phyloP scores from a whole-genome alignment of 2,888 invertebrate species.

The Drosophila mimetica region DNA sequence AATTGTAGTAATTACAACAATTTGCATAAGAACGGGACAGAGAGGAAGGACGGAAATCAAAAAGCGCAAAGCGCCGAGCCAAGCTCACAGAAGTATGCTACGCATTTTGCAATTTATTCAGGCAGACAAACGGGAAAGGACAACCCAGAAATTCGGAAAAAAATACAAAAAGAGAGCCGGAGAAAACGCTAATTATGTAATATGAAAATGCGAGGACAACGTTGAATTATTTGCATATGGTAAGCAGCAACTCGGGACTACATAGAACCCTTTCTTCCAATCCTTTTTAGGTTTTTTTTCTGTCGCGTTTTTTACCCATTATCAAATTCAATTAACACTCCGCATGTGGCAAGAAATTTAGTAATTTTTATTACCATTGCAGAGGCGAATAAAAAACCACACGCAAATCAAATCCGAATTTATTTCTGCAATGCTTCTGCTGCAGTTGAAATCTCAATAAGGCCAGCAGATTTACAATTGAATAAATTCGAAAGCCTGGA shows the following conservation, averaged over 20 bases:
- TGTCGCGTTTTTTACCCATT: constrained; percentile 46
- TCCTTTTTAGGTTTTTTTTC: constrained; percentile 34
- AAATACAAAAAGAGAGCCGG: constrained; percentile 1
- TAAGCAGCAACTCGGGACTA: constrained; percentile 50
- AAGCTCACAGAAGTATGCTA: constrained; percentile 69
- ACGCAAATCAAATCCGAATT: constrained; percentile 20
- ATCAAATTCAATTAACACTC: constrained; percentile 74
- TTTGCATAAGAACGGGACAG: constrained; percentile 67
- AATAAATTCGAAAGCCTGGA: constrained; percentile 26
- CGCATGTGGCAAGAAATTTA: constrained; percentile 37
- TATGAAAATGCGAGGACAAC: constrained; percentile 76
- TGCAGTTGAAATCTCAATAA: constrained; percentile 43
- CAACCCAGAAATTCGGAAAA: constrained; percentile 42
- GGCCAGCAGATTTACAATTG: constrained; percentile 36
- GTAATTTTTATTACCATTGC: constrained; percentile 9
- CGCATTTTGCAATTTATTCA: constrained; percentile 79
- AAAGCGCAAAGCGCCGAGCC: constrained; percentile 68
- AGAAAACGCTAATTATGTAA: constrained; percentile 76
- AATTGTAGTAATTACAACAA: constrained; percentile 81
- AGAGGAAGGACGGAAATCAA: constrained; percentile 67
- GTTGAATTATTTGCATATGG: constrained; percentile 75
- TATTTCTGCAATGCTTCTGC: constrained; percentile 7
- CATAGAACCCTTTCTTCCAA: constrained; percentile 50
- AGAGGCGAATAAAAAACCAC: constrained; percentile 15
- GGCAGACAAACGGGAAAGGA: constrained; percentile 41